These are phyloP conservation scores for Halcyon chelicuti DNA, from an alignment of 2,797 vertebrate species.

Conservation along the genomic window DNA sequence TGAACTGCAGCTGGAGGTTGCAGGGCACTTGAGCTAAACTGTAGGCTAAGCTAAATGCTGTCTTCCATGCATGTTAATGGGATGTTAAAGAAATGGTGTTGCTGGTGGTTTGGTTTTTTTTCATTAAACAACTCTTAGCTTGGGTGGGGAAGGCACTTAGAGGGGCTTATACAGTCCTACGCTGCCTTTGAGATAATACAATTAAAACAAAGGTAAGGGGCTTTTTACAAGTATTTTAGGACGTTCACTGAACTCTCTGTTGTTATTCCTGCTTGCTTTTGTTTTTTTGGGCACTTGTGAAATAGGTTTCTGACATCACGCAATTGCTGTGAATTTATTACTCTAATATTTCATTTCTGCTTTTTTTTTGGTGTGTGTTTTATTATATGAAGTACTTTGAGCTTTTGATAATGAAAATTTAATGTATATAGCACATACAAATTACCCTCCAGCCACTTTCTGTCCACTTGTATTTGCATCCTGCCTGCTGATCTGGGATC, in stretches of 20 bases:
- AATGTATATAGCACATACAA: neutral
- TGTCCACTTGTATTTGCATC: neutral
- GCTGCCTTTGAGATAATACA: neutral
- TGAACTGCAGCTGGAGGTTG: neutral
- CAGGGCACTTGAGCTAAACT: neutral
- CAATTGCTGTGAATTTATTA: neutral
- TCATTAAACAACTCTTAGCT: neutral
- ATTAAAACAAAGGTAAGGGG: neutral
- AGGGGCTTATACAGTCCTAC: neutral
- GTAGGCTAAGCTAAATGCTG: neutral
- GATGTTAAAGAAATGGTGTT: neutral
- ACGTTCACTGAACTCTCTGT: neutral
- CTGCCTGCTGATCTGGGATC: neutral
- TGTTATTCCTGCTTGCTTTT: neutral
- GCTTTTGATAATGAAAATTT: neutral
- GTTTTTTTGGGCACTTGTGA: neutral
- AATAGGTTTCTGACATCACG: neutral
- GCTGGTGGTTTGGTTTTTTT: neutral
- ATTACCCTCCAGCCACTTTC: neutral
- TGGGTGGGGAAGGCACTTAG: neutral
- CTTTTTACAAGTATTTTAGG: neutral
- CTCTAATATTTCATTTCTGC: neutral
- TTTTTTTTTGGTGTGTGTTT: neutral
- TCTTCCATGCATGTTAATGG: fast-evolving
- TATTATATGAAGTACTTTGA: neutral